These are phyloP conservation scores for Eulithis testata DNA, from an alignment of 2,888 invertebrate species.

Conservation along the genomic window DNA sequence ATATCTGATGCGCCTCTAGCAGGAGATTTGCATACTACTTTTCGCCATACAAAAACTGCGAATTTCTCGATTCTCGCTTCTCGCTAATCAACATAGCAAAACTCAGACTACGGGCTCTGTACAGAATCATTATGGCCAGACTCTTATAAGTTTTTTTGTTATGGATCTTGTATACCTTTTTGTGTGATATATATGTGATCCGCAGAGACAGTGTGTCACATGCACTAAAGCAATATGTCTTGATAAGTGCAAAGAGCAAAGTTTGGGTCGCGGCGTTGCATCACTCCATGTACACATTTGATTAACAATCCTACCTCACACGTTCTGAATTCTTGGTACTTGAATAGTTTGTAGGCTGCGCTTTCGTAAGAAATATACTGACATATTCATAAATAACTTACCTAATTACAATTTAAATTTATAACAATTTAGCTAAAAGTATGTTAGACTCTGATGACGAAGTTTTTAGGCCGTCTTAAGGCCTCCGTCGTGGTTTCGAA, in stretches of 20 bases:
- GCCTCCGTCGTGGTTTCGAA: too few relatives aligned
- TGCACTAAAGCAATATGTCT: constrained; percentile 56
- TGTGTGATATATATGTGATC: not conserved
- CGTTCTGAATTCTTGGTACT: constrained; percentile 51
- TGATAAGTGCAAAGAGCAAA: constrained; percentile 63
- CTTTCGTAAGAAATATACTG: not conserved
- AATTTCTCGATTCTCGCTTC: too few relatives aligned
- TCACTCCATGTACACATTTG: constrained; percentile 50
- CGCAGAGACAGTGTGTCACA: constrained; percentile 43
- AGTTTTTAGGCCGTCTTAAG: too few relatives aligned
- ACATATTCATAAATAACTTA: not conserved
- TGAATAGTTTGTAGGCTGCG: constrained; percentile 18
- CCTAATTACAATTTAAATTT: not conserved
- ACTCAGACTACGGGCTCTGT: too few relatives aligned
- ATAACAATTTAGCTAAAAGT: too few relatives aligned
- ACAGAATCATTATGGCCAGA: too few relatives aligned
- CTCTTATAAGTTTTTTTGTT: not conserved
- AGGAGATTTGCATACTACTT: too few relatives aligned
- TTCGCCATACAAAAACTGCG: too few relatives aligned
- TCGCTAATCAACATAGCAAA: too few relatives aligned
- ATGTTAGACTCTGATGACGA: too few relatives aligned
- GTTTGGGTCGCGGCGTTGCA: constrained; percentile 58
- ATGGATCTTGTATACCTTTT: not conserved
- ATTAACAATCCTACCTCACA: constrained; percentile 45
- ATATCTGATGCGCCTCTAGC: too few relatives aligned